Conservation (phyloP, 2,113 vertebrate genomes). For the Cranoglanis bouderius region DNA sequence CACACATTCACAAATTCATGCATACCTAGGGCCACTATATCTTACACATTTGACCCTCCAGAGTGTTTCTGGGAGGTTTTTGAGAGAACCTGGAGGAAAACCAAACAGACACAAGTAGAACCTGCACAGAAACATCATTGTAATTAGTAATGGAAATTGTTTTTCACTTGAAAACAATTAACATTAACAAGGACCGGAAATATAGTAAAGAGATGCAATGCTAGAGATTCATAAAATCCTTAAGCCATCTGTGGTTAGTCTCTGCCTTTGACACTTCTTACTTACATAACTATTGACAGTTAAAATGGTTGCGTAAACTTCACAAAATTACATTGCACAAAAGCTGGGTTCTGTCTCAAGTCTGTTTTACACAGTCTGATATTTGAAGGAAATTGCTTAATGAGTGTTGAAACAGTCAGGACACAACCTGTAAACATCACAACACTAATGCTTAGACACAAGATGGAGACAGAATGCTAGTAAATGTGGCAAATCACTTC, state of each 20-base stretch:
- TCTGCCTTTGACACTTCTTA: conserved; percentile 23
- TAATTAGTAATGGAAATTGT: too few species aligned
- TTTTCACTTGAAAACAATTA: background rate
- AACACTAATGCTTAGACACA: background rate
- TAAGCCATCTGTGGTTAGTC: background rate
- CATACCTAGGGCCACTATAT: background rate
- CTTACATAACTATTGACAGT: background rate
- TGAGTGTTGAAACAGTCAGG: background rate
- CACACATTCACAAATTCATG: background rate
- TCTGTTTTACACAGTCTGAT: background rate
- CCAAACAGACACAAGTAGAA: background rate
- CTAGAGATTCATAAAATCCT: background rate
- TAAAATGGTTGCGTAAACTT: too few species aligned
- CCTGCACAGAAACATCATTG: background rate
- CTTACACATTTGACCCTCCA: background rate
- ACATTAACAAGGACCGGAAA: background rate
- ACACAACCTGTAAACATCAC: background rate
- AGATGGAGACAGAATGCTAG: conserved; percentile 37
- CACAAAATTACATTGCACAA: too few species aligned
- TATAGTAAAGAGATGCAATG: background rate
- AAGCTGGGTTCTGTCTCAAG: background rate
- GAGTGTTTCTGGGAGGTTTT: background rate
- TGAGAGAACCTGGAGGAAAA: background rate
- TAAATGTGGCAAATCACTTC: background rate
- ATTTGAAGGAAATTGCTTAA: background rate